phyloP scores from a whole-genome alignment of 2,888 invertebrate genomes.

The Spatulosminthurus flaviceps region DNA sequence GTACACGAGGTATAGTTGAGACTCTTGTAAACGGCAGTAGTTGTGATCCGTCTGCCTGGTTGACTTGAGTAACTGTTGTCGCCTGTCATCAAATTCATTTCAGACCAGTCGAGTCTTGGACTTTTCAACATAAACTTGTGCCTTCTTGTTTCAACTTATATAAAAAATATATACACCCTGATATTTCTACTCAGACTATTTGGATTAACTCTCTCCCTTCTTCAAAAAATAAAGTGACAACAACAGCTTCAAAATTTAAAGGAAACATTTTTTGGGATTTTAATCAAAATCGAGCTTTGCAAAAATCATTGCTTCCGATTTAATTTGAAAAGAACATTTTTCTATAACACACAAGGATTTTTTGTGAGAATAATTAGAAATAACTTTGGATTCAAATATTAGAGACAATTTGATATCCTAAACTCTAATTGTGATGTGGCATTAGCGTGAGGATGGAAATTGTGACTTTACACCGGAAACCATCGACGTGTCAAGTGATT shows the following conservation, averaged over 20 bases:
- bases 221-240: too few species aligned
- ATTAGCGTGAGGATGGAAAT: constrained; percentile 58
- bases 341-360: background rate
- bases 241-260: background rate
- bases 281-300: background rate
- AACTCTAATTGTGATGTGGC: constrained; percentile 15
- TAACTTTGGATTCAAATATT: background rate
- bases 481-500: constrained; percentile 46
- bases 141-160: constrained; percentile 21
- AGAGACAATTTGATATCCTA: background rate
- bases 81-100: constrained; percentile 36
- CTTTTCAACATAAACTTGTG: constrained; percentile 8
- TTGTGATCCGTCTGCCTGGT: constrained; percentile 37
- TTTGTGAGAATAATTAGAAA: background rate
- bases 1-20: background rate
- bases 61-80: constrained; percentile 35
- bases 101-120: background rate
- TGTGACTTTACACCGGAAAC: constrained; percentile 44
- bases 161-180: too few species aligned
- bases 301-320: background rate
- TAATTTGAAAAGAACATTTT: background rate
- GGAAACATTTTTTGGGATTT: background rate
- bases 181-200: too few species aligned
- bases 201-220: background rate
- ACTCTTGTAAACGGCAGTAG: constrained; percentile 7